Base-by-base conservation (phyloP, 1,140 invertebrate species). In the Platorchestia sp. region DNA sequence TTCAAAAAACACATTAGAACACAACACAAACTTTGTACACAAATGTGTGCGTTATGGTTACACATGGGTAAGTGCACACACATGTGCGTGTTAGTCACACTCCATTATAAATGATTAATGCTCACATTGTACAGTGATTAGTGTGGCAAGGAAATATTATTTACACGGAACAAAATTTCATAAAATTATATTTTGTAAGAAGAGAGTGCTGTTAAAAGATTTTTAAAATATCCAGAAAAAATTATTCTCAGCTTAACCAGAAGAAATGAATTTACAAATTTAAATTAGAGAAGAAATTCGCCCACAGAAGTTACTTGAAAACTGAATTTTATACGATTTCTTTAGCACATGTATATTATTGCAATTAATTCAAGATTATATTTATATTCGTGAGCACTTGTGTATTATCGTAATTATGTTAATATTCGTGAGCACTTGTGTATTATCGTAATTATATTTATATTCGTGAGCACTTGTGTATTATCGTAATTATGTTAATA, bases 1-100 rank as follows among this genome's bases (percentile, higher is more conserved):
- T 89, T 89, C 42, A 16, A 89, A 75, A 27, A 89, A 89, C n/a
- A 42, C 87, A 44, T 89, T 89, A 89, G 87, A 42, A 89, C 43
- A 42, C 43, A 89, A 42, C 10, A 36, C 14, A 42, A 86, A 89
- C 87, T 42, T 41, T 42, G 0, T 89, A 41, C 42, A 89, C 87
- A 89, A 7, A 42, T 89, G 22, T 89, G 43, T 44, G 59, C 59
- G 14, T 27, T 27, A 75, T n/a, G n/a, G n/a, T 10, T 75, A 75
- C 27, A 75, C 10, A 75, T 75, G 14, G 36, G 59, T 75, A 3
- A 75, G 59, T 75, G 36, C 59, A 75, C 59, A 75, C 1, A 36
- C 59, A 75, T 75, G 59, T 75, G 59, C 27, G 59, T 36, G 36
- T 75, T 75, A 75, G 59, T 75, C 14, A 75, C 59, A 75, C 59